These are phyloP conservation scores for Galbula dea DNA, from an alignment of 2,113 vertebrate species.

Conservation along the genomic window DNA sequence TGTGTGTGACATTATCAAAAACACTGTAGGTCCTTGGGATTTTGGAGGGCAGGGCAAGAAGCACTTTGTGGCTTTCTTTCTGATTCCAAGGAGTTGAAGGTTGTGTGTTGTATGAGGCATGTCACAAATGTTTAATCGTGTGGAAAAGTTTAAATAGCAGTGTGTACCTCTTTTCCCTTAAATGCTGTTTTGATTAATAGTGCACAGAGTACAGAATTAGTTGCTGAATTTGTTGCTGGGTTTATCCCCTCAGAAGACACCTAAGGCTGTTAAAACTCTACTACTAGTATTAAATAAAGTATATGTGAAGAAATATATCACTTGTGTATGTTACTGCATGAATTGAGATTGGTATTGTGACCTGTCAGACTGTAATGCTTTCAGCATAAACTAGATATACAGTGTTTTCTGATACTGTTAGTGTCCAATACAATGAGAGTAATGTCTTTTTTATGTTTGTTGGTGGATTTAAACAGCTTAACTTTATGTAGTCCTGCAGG, in stretches of 20 bases:
- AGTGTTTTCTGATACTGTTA: not conserved
- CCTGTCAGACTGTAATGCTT: not conserved
- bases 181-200: not conserved
- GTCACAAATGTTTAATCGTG: not conserved
- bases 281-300: not conserved
- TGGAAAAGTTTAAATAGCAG: not conserved
- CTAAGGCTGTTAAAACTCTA: not conserved
- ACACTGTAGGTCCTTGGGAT: not conserved
- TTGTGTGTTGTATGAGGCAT: not conserved
- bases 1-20: not conserved
- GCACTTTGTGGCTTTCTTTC: rapidly evolving
- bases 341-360: rapidly evolving
- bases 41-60: not conserved
- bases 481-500: not conserved
- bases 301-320: not conserved
- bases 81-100: not conserved
- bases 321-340: not conserved
- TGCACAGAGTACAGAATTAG: not conserved
- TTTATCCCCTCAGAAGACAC: not conserved
- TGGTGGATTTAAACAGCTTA: slow-evolving; percentile 13
- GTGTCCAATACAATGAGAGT: not conserved
- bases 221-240: not conserved
- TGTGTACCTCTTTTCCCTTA: not conserved
- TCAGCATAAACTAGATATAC: not conserved
- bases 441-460: not conserved